These are phyloP conservation scores for Venusia cambrica DNA, from an alignment of 2,888 invertebrate species.

Conservation along the genomic window DNA sequence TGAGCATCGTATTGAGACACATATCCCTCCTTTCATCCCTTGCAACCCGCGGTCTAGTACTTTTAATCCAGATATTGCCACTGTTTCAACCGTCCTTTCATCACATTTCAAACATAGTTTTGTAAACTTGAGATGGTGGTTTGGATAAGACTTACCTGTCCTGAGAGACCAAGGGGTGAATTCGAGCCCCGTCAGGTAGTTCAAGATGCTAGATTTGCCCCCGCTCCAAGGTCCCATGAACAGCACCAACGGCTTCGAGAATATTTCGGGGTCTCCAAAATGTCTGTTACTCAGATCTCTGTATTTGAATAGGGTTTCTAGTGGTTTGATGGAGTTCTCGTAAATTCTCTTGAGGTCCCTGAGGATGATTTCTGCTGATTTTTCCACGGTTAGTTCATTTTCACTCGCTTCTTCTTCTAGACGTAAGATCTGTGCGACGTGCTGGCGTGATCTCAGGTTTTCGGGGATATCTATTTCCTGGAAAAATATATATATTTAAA, in stretches of 20 bases:
- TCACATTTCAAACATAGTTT: too few species aligned
- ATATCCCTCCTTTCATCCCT: too few species aligned
- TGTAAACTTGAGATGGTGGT: too few species aligned
- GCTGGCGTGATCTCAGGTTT: conserved; percentile 88
- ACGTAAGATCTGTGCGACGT: conserved; percentile 89
- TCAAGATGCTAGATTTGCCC: conserved; percentile 96
- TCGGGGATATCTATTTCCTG: conserved; percentile 88
- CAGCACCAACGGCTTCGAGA: conserved; percentile 94
- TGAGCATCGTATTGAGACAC: too few species aligned
- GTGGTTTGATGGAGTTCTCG: conserved; percentile 92
- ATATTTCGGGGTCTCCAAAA: conserved; percentile 96
- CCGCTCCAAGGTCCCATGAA: conserved; percentile 99
- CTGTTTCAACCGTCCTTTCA: too few species aligned
- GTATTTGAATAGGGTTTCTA: conserved; percentile 95
- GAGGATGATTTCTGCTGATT: conserved; percentile 88
- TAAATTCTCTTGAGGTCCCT: conserved; percentile 92
- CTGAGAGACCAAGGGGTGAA: conserved; percentile 90
- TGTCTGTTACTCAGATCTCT: conserved; percentile 94
- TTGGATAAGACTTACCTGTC: conserved; percentile 92
- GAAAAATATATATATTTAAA: conserved; percentile 37
- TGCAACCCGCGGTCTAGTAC: too few species aligned
- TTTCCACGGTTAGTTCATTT: conserved; percentile 85
- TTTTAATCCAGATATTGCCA: too few species aligned
- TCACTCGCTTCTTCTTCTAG: conserved; percentile 88
- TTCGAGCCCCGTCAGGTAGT: conserved; percentile 94